These are phyloP conservation scores for Dermolepida albohirtum DNA, from an alignment of 2,888 invertebrate genomes.

Conservation along the genomic window DNA sequence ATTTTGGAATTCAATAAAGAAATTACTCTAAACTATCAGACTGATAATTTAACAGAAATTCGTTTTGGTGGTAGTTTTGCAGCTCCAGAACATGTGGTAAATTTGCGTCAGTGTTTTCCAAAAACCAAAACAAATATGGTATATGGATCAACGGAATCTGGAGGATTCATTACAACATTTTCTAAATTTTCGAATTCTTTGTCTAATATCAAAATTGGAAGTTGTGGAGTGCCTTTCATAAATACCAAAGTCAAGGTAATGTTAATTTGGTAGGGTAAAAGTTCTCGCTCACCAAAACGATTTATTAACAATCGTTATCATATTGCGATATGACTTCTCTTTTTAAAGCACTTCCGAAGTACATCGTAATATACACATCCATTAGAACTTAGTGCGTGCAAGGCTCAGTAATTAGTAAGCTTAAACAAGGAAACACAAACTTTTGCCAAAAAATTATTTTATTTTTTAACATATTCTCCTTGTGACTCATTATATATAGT, in stretches of 20 bases:
- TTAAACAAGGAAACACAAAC: too few relatives aligned
- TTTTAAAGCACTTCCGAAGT: too few relatives aligned
- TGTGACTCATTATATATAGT: too few relatives aligned
- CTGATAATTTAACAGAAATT: constrained; percentile 5
- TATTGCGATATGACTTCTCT: too few relatives aligned
- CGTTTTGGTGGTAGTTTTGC: constrained; percentile 8
- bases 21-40: constrained; percentile 10
- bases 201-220: background rate
- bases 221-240: constrained; percentile 24
- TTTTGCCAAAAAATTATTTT: too few relatives aligned
- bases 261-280: too few relatives aligned
- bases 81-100: constrained; percentile 7
- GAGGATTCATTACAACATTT: constrained; percentile 4
- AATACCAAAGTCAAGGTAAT: constrained; percentile 20
- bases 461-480: too few relatives aligned
- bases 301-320: too few relatives aligned
- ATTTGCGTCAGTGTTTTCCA: background rate
- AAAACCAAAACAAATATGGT: constrained; percentile 10
- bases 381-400: too few relatives aligned
- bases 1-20: constrained; percentile 5
- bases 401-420: too few relatives aligned
- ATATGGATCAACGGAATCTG: constrained; percentile 11
- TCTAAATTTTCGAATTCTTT: constrained; percentile 16
- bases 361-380: too few relatives aligned
- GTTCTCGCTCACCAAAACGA: too few relatives aligned